Percentiles rank a stretch among this genome's conserved stretches.
Evolutionary conservation across 2,797 vertebrate species (phyloP).

Genomic region (Orestias chungarensis): DNA sequence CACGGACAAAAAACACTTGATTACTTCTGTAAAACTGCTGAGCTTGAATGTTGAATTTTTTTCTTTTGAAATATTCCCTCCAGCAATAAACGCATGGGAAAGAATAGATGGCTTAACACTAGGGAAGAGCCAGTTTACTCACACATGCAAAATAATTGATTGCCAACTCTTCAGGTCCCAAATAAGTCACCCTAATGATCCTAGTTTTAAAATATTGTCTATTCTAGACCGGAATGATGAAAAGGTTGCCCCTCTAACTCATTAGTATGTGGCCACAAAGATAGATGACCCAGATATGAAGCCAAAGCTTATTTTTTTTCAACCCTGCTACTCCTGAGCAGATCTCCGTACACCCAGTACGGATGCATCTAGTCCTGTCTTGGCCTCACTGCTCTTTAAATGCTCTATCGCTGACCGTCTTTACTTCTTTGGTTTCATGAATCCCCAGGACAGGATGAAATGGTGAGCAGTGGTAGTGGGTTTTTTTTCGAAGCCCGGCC

Average conservation of each 20-base stretch:
- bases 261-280: constrained; percentile 79
- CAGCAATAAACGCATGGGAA: constrained; percentile 35
- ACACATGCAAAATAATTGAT: constrained; percentile 75
- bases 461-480: constrained; percentile 54
- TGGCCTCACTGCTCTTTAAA: constrained; percentile 27
- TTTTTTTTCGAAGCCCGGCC: constrained; percentile 71
- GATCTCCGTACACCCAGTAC: constrained; percentile 20
- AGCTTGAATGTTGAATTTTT: constrained; percentile 47
- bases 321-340: constrained; percentile 47
- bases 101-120: constrained; percentile 66
- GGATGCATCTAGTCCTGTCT: constrained; percentile 20
- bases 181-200: constrained; percentile 84
- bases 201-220: constrained; percentile 81
- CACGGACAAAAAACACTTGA: constrained; percentile 71
- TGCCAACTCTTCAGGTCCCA: constrained; percentile 60
- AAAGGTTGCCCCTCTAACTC: constrained; percentile 77
- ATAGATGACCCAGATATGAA: constrained; percentile 82
- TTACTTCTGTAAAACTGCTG: constrained; percentile 61
- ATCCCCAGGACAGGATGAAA: constrained; percentile 52
- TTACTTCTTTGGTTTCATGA: constrained; percentile 48
- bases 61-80: constrained; percentile 48
- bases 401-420: constrained; percentile 33
- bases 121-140: constrained; percentile 65
- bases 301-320: constrained; percentile 73
- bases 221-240: constrained; percentile 78